These are phyloP conservation scores for Scaptomyza polygonia DNA, from an alignment of 2,888 invertebrate genomes.

Conservation along the genomic window DNA sequence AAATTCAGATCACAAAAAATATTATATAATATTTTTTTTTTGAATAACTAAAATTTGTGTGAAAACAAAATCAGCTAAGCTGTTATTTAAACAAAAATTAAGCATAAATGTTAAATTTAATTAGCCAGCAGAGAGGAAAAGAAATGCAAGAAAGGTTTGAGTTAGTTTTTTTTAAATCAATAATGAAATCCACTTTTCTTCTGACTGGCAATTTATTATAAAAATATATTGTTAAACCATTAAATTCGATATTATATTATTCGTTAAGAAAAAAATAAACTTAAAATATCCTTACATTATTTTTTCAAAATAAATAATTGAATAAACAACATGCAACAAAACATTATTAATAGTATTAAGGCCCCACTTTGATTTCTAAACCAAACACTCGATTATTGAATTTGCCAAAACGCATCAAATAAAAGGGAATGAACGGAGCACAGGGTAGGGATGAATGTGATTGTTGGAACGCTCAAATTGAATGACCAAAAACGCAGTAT, in stretches of 20 bases:
- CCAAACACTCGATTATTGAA: too few species aligned
- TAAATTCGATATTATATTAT: too few species aligned
- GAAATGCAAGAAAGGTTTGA: neutral
- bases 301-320: too few species aligned
- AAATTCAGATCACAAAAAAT: neutral
- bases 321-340: too few species aligned
- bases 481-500: conserved; percentile 20
- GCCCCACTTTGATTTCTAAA: too few species aligned
- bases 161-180: too few species aligned
- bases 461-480: neutral
- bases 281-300: too few species aligned
- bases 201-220: too few species aligned
- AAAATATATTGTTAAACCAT: too few species aligned
- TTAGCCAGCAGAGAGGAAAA: neutral
- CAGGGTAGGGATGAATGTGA: neutral
- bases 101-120: neutral
- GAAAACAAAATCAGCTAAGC: neutral
- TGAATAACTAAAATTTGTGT: neutral
- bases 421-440: neutral
- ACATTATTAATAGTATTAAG: too few species aligned
- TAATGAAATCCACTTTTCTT: too few species aligned
- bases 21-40: neutral
- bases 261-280: too few species aligned
- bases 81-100: neutral
- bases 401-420: neutral